Evolutionary conservation across 2,888 invertebrate species (phyloP).

Genomic region (Sinodicranocentrus sp.): DNA sequence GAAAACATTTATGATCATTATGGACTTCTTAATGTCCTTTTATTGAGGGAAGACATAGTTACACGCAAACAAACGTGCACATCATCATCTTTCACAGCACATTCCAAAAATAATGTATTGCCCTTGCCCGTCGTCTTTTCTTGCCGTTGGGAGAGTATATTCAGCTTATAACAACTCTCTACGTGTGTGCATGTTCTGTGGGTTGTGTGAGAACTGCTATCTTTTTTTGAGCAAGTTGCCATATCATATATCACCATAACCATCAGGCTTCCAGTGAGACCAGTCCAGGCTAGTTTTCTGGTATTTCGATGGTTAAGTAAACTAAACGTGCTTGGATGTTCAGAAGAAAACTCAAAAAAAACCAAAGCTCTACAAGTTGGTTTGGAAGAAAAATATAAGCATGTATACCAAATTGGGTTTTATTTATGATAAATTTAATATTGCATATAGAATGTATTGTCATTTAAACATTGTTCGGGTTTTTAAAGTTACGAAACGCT

Average conservation of each 20-base stretch:
- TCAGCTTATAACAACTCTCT: background rate
- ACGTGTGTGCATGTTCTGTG: background rate
- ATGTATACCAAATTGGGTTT: too few species aligned
- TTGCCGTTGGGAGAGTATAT: conserved; percentile 19
- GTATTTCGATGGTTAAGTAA: conserved; percentile 36
- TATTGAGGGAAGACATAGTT: conserved; percentile 58
- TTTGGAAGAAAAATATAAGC: too few species aligned
- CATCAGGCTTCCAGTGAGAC: conserved; percentile 25
- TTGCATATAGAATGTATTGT: too few species aligned
- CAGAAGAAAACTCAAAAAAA: too few species aligned
- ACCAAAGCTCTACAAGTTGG: too few species aligned
- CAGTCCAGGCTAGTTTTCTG: conserved; percentile 56
- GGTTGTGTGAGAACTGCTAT: conserved; percentile 16
- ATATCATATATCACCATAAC: conserved; percentile 60
- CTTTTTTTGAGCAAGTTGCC: conserved; percentile 22
- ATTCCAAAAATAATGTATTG: conserved; percentile 64
- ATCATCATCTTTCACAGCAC: conserved; percentile 62
- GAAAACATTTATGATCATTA: conserved; percentile 63
- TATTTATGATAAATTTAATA: too few species aligned
- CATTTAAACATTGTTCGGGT: too few species aligned
- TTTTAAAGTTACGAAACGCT: too few species aligned
- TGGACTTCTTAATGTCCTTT: conserved; percentile 64
- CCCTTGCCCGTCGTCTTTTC: conserved; percentile 25
- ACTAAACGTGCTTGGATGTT: conserved; percentile 38
- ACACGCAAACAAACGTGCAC: conserved; percentile 64